A percentile compares a stretch with the other conserved stretches of the same genome.
Conservation (phyloP, 2,797 vertebrate genomes). For the Leontocebus nigricollis region DNA sequence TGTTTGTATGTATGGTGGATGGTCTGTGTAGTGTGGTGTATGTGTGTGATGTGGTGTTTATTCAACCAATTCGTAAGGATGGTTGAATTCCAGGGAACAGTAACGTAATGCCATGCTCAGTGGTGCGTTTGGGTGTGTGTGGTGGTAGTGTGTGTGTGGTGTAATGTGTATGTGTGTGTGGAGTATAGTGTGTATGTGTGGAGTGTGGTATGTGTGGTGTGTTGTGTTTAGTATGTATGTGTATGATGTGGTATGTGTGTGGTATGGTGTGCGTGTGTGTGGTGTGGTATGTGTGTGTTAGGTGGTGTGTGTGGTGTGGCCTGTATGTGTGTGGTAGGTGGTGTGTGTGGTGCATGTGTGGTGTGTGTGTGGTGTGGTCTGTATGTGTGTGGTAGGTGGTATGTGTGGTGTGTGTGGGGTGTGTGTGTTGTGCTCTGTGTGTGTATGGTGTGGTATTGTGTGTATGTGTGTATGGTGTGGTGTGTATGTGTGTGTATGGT, state of each 20-base stretch:
- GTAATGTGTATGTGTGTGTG: not conserved
- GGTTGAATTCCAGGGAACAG: too few species aligned
- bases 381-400: not conserved
- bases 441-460: not conserved
- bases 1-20: too few species aligned
- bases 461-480: not conserved
- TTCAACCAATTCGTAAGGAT: not conserved
- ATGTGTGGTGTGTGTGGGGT: not conserved
- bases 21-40: not conserved
- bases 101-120: accelerated
- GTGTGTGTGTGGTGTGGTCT: not conserved
- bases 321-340: not conserved
- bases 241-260: too few species aligned
- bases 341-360: not conserved
- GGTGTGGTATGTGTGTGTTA: not conserved
- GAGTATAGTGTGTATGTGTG: not conserved
- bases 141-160: not conserved
- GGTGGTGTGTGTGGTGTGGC: not conserved
- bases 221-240: not conserved
- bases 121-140: not conserved
- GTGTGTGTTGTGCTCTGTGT: not conserved
- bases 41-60: not conserved
- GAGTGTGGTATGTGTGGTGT: not conserved
- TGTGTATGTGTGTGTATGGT: not conserved
- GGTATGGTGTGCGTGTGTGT: not conserved